These are phyloP conservation scores for Eurystomus gularis DNA, from an alignment of 2,113 vertebrate genomes.

Conservation along the genomic window DNA sequence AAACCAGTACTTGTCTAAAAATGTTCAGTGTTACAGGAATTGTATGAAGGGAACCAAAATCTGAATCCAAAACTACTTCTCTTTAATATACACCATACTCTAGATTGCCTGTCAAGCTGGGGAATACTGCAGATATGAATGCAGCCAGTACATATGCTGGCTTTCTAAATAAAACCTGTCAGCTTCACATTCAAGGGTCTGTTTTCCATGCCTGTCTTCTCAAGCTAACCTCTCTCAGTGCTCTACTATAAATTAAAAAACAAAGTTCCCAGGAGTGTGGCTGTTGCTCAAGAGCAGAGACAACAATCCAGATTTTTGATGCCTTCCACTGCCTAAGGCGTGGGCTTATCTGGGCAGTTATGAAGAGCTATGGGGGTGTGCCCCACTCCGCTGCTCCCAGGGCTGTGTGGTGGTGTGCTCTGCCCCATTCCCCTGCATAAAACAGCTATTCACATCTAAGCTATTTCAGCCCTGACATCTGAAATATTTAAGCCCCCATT, in stretches of 20 bases:
- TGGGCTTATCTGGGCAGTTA: fast-evolving
- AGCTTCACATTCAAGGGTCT: slow-evolving; percentile 39
- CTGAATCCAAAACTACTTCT: slow-evolving; percentile 12
- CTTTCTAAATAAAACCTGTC: slow-evolving; percentile 71
- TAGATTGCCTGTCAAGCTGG: slow-evolving; percentile 50
- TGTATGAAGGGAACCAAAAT: slow-evolving; percentile 26
- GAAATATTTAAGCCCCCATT: not conserved
- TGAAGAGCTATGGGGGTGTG: not conserved
- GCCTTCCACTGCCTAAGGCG: not conserved
- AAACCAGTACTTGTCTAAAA: slow-evolving; percentile 33
- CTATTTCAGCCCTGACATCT: not conserved
- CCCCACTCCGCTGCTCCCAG: fast-evolving
- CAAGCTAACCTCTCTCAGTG: slow-evolving; percentile 1
- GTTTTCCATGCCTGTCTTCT: slow-evolving; percentile 17
- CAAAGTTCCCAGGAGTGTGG: not conserved
- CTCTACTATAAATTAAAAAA: not conserved
- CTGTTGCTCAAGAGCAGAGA: not conserved
- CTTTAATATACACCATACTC: not conserved
- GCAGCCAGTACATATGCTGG: slow-evolving; percentile 39
- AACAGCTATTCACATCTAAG: not conserved
- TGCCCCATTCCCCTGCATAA: not conserved
- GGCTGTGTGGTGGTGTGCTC: fast-evolving
- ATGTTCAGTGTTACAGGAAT: not conserved
- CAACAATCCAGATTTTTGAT: not conserved
- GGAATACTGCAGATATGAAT: slow-evolving; percentile 37